phyloP scores from a whole-genome alignment of 92 coral and sea anemone species.

The Zoanthus gigantus region DNA sequence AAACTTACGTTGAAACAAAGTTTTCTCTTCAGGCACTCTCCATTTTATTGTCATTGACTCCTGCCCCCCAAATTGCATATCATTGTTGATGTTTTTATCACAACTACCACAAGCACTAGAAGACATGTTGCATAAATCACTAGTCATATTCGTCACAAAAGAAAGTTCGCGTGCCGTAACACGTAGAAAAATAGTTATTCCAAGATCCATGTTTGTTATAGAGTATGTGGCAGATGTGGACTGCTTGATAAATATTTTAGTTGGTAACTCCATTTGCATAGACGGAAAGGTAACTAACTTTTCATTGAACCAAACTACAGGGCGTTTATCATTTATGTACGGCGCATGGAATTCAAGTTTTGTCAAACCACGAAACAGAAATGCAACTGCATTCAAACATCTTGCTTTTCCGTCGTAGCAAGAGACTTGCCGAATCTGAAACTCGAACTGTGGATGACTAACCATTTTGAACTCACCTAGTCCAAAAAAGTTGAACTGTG shows the following conservation, averaged over 20 bases:
- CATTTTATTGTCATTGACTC: slow-evolving; percentile 45
- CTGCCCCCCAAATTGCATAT: slow-evolving; percentile 37
- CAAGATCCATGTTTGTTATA: slow-evolving; percentile 28
- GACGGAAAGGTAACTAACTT: slow-evolving; percentile 37
- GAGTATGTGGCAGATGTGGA: slow-evolving; percentile 53
- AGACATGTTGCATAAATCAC: slow-evolving; percentile 46
- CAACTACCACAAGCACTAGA: slow-evolving; percentile 67
- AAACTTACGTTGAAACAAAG: slow-evolving; percentile 53
- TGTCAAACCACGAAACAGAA: slow-evolving; percentile 52
- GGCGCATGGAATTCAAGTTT: slow-evolving; percentile 59
- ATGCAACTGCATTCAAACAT: slow-evolving; percentile 68
- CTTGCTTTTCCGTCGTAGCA: slow-evolving; percentile 67
- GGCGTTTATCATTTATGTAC: slow-evolving; percentile 31
- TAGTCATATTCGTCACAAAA: slow-evolving; percentile 48
- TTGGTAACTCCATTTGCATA: slow-evolving; percentile 28
- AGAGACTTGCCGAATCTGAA: slow-evolving; percentile 70
- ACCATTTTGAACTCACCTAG: slow-evolving; percentile 67
- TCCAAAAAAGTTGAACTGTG: slow-evolving; percentile 57
- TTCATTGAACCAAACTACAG: slow-evolving; percentile 54
- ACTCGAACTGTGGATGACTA: slow-evolving; percentile 48
- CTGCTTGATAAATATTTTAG: slow-evolving; percentile 41
- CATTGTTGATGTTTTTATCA: slow-evolving; percentile 59
- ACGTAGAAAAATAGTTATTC: slow-evolving; percentile 49
- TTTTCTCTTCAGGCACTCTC: slow-evolving; percentile 45
- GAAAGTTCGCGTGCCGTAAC: slow-evolving; percentile 56